Percentiles rank a stretch among this genome's conserved stretches.
Conservation (phyloP, 2,888 invertebrate species). For the Anarsia innoxiella region DNA sequence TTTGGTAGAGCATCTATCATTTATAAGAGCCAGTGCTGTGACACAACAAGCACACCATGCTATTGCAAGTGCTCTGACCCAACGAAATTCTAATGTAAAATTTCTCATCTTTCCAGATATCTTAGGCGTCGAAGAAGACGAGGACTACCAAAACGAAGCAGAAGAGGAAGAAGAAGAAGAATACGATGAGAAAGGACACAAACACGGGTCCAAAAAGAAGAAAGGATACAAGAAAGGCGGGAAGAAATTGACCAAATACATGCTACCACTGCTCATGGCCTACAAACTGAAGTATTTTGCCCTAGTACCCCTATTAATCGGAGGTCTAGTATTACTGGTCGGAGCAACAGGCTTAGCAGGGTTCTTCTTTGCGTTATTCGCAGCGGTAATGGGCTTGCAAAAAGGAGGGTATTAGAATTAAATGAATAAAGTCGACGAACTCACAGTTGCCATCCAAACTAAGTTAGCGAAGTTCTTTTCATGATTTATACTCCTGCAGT, state of each 20-base stretch:
- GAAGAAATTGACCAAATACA: slow-evolving; percentile 79
- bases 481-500: slow-evolving; percentile 24
- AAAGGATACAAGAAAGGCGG: slow-evolving; percentile 71
- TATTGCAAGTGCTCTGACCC: too few species aligned
- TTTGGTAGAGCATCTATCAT: too few species aligned
- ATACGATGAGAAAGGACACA: slow-evolving; percentile 34
- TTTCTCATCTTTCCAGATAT: slow-evolving; percentile 49
- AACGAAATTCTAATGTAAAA: too few species aligned
- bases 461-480: slow-evolving; percentile 28
- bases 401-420: slow-evolving; percentile 54
- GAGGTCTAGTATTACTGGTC: slow-evolving; percentile 81
- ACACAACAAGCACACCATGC: too few species aligned
- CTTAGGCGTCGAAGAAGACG: slow-evolving; percentile 48
- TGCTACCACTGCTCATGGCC: slow-evolving; percentile 85
- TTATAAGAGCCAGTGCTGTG: too few species aligned
- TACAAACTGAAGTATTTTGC: slow-evolving; percentile 90
- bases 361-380: slow-evolving; percentile 91
- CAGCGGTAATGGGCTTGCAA: slow-evolving; percentile 86
- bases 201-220: slow-evolving; percentile 14
- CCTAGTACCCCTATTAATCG: slow-evolving; percentile 83
- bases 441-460: slow-evolving; percentile 58
- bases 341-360: slow-evolving; percentile 88
- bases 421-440: slow-evolving; percentile 43
- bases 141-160: slow-evolving; percentile 41
- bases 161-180: slow-evolving; percentile 43